Base-by-base conservation (phyloP, 2,113 vertebrate genomes). In the Phalacrocorax carbo region DNA sequence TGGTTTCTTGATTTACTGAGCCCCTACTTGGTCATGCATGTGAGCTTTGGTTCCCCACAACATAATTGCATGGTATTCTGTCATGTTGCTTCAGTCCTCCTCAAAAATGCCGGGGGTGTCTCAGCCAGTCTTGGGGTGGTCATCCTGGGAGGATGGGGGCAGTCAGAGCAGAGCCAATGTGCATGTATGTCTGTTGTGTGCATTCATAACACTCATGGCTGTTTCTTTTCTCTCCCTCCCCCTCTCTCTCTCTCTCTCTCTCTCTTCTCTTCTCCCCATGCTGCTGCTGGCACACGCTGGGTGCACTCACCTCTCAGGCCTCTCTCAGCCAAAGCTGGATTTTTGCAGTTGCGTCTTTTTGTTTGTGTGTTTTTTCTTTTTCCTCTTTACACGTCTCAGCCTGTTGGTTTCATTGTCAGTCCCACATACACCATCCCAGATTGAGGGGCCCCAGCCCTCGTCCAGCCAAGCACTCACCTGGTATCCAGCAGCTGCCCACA, bases 281-380 rank as follows among this genome's bases (percentile, higher is more conserved):
- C 99, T 99, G 98, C 99, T 62, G 97, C 97, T 99, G 98, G 98
- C 98, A 96, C 96, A 93, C 86, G 90, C 94, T 98, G 98, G 97
- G 98, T 70, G 98, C 86, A 83, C 96, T 98, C 97, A 98, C 98
- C 98, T 98, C 97, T 98, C 99, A 99, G 99, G 99, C 99, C 97
- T 99, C 99, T 95, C 98, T 99, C 98, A 99, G 99, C 98, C 99
- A 99, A 98, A 99, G 98, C 96, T 99, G 99, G 99, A 99, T 99
- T 98, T 99, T 99, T 98, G 99, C 99, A 99, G 99, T 99, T 99
- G 99, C 98, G 99, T 99, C 98, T 98, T 98, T 98, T 98, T 95
- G 98, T 98, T 98, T 97, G 96, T 98, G 96, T 98, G 93, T 96
- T 96, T 95, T 97, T 96, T 71, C 82, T 96, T 97, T 96, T 76